Conservation (phyloP, 2,797 vertebrate species). For the Molothrus aeneus region DNA sequence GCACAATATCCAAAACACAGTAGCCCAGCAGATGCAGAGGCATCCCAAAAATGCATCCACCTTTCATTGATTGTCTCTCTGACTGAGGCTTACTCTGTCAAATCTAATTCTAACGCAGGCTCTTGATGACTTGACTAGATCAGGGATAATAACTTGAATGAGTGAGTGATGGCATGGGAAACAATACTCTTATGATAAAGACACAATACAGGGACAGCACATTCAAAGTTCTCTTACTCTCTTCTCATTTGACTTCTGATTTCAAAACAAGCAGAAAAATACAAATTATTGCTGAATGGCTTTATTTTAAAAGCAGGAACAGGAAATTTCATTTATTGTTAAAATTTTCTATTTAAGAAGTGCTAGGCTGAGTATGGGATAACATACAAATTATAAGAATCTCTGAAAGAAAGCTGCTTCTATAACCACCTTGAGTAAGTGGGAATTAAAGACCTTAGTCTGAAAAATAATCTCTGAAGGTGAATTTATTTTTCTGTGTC, state of each 20-base stretch:
- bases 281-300: neutral
- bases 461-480: neutral
- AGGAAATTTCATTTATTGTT: neutral
- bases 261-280: neutral
- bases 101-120: neutral
- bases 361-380: neutral
- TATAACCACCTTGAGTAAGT: neutral
- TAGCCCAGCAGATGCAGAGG: neutral
- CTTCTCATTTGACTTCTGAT: neutral
- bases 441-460: neutral
- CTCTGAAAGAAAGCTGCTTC: neutral
- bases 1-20: neutral
- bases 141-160: neutral
- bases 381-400: neutral
- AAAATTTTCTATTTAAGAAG: neutral
- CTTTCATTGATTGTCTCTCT: neutral
- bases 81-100: neutral
- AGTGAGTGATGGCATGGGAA: neutral
- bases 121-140: constrained; percentile 7
- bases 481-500: neutral
- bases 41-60: neutral
- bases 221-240: neutral
- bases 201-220: neutral
- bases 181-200: neutral
- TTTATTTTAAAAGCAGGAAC: neutral